Percentiles rank a stretch among this genome's conserved stretches.
Conservation (phyloP, 1,140 invertebrate species). For the Drosophila guanche region DNA sequence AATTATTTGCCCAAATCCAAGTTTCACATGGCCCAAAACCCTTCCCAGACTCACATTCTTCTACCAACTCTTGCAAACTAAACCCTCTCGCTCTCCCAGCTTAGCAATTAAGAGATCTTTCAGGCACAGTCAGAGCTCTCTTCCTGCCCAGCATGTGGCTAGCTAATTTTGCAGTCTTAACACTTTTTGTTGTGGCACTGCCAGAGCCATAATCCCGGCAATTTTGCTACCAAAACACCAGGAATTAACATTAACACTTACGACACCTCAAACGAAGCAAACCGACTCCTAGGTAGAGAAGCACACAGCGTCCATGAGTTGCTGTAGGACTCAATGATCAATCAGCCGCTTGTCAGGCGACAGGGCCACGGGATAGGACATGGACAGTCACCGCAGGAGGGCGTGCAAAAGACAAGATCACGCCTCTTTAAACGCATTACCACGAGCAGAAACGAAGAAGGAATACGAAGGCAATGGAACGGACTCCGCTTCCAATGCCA, state of each 20-base stretch:
- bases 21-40: background rate
- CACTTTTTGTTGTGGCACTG: slow-evolving; percentile 43
- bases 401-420: slow-evolving; percentile 80
- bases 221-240: slow-evolving; percentile 73
- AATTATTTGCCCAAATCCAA: background rate
- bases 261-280: slow-evolving; percentile 16
- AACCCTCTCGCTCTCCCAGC: slow-evolving; percentile 18
- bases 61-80: too few relatives aligned
- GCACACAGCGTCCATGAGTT: slow-evolving; percentile 13
- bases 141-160: slow-evolving; percentile 60
- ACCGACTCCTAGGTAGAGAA: slow-evolving; percentile 21
- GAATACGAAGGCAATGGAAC: slow-evolving; percentile 23
- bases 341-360: slow-evolving; percentile 61
- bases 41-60: too few relatives aligned
- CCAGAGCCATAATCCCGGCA: slow-evolving; percentile 54
- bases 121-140: background rate
- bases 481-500: slow-evolving; percentile 47
- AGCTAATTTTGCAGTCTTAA: slow-evolving; percentile 56
- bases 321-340: slow-evolving; percentile 62
- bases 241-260: slow-evolving; percentile 42
- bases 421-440: slow-evolving; percentile 74
- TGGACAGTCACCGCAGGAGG: slow-evolving; percentile 64
- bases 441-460: slow-evolving; percentile 35
- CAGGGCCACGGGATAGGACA: slow-evolving; percentile 7
- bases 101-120: slow-evolving; percentile 63